These are phyloP conservation scores for Eospalax fontanierii DNA, from an alignment of 2,797 vertebrate species.

Conservation along the genomic window DNA sequence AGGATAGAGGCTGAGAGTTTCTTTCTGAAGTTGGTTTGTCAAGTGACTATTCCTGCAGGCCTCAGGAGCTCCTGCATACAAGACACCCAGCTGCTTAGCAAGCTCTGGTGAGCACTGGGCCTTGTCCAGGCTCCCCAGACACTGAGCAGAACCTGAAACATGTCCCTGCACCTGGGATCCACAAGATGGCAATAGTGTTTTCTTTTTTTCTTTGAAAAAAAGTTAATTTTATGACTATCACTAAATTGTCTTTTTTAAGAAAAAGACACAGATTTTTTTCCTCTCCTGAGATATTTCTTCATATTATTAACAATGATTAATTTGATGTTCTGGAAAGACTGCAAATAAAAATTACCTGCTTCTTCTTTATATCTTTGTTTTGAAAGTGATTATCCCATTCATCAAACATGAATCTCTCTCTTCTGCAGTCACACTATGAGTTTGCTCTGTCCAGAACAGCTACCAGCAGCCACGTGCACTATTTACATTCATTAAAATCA, in stretches of 20 bases:
- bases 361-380: conserved; percentile 36
- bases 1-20: conserved; percentile 82
- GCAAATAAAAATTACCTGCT: not conserved
- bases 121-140: conserved; percentile 68
- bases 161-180: conserved; percentile 85
- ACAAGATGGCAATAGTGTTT: conserved; percentile 91
- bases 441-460: not conserved
- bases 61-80: conserved; percentile 70
- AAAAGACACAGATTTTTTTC: conserved; percentile 55
- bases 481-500: conserved; percentile 13
- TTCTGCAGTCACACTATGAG: not conserved
- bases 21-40: conserved; percentile 82
- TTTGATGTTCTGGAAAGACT: conserved; percentile 53
- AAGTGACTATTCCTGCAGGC: conserved; percentile 77
- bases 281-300: conserved; percentile 61
- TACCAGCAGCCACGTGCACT: not conserved
- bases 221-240: conserved; percentile 54
- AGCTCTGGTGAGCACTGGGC: conserved; percentile 60
- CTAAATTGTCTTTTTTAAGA: conserved; percentile 58
- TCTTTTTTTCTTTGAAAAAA: conserved; percentile 42
- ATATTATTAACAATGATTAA: conserved; percentile 61
- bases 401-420: not conserved
- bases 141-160: not conserved
- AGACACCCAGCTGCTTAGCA: conserved; percentile 50
- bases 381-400: conserved; percentile 18